These are phyloP conservation scores for Gouania willdenowi DNA, from an alignment of 2,797 vertebrate species.

Conservation along the genomic window DNA sequence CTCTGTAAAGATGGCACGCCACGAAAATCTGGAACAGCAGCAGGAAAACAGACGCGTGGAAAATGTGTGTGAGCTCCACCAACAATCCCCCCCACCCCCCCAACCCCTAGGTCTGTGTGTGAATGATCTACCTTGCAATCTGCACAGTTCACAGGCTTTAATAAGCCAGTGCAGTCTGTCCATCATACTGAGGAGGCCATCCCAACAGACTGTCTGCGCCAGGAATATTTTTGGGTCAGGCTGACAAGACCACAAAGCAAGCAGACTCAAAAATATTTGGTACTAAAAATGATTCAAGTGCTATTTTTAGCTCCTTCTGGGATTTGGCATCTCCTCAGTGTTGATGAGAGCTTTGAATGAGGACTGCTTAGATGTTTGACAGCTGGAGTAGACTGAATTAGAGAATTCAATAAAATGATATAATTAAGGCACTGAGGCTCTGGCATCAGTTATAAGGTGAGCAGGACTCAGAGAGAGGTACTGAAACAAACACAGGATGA, in stretches of 20 bases:
- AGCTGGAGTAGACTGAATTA: neutral
- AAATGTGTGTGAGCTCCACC: slow-evolving; percentile 41
- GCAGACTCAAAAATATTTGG: slow-evolving; percentile 9
- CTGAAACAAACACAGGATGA: slow-evolving; percentile 53
- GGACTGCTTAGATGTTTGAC: neutral
- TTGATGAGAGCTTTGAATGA: slow-evolving; percentile 13
- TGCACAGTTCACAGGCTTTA: slow-evolving; percentile 64
- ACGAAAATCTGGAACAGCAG: slow-evolving; percentile 52
- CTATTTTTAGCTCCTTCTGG: slow-evolving; percentile 39
- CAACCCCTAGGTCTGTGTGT: slow-evolving; percentile 1
- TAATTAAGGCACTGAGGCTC: no score
- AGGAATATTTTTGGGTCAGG: no score
- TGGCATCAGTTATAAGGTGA: slow-evolving; percentile 37
- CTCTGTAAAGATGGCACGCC: slow-evolving; percentile 25
- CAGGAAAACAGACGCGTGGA: slow-evolving; percentile 48
- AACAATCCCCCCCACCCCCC: slow-evolving; percentile 12
- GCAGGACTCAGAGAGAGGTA: slow-evolving; percentile 62
- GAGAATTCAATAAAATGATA: neutral
- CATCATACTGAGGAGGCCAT: slow-evolving; percentile 50
- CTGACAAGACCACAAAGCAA: slow-evolving; percentile 17
- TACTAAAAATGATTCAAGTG: neutral
- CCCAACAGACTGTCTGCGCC: slow-evolving; percentile 23
- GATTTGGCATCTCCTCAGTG: slow-evolving; percentile 29
- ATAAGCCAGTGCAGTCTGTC: slow-evolving; percentile 60
- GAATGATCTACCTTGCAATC: slow-evolving; percentile 25